These are phyloP conservation scores for Mola mola DNA, from an alignment of 2,113 vertebrate genomes.

Conservation along the genomic window DNA sequence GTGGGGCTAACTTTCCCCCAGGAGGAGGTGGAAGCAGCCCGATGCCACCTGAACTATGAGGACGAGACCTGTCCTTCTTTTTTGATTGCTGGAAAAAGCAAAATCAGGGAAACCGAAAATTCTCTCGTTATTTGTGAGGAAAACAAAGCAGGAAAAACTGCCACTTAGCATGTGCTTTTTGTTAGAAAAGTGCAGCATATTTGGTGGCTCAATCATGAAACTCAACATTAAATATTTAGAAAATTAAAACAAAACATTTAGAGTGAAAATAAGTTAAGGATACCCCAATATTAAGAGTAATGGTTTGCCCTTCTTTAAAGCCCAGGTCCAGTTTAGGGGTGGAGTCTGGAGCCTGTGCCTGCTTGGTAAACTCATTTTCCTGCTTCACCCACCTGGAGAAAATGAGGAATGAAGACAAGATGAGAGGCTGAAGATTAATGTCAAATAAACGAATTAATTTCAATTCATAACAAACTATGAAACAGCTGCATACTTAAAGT, in stretches of 20 bases:
- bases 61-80: constrained; percentile 88
- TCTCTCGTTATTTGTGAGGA: no score
- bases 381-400: constrained; percentile 93
- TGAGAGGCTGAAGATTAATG: neutral
- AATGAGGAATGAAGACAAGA: constrained; percentile 3
- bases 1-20: constrained; percentile 85
- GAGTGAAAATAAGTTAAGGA: no score
- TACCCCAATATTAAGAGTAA: constrained; percentile 97
- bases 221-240: neutral
- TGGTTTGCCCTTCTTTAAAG: constrained; percentile 98
- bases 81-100: constrained; percentile 83
- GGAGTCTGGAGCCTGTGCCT: constrained; percentile 87
- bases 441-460: no score
- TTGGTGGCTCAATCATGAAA: neutral
- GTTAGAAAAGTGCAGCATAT: neutral
- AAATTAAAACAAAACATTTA: no score
- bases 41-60: constrained; percentile 84
- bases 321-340: constrained; percentile 93
- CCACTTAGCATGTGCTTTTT: neutral
- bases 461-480: neutral
- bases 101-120: constrained; percentile 17
- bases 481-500: constrained; percentile 90
- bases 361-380: constrained; percentile 89
- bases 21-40: constrained; percentile 92
- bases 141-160: neutral